Base-by-base conservation (phyloP, 1,140 invertebrate species). In the Oscheius sp. region DNA sequence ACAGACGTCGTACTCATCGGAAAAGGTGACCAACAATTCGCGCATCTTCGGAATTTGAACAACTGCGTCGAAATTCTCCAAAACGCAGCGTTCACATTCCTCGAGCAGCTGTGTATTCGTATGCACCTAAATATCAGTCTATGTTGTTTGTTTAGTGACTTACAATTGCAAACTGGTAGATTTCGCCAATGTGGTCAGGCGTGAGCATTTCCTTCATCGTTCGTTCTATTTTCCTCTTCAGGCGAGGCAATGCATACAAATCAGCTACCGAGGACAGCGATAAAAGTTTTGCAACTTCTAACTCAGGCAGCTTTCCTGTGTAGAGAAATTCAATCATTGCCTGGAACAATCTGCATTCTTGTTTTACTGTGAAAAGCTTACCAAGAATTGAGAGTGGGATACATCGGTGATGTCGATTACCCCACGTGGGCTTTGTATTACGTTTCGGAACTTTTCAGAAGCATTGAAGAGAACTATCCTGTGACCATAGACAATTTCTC, bases 151-250 rank as follows among this genome's bases (percentile, higher is more conserved):
- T 34, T 26, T 26, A 10, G 7, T 10, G 35, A 63, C 61, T 63
- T 32, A 63, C 61, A n/a, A 63, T 63, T 15, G 61, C 61, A 63
- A 63, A 63, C 61, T 63, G 61, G 23, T 63, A 63, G 20, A 63
- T 34, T 7, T 63, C 31, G 20, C 32, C 61, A 1, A 63, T 63
- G 26, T 63, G 10, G 15, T 36, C 36, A n/a, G 61, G 61, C 7
- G 32, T 63, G 10, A 63, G 15, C 7, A 63, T 13, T 36, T 34
- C 31, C 13, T 38, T 13, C 10, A 63, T 18, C 10, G 18, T 18
- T 34, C 26, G 18, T 26, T 36, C 1, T 15, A 32, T 0, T 26
- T 63, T 32, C 18, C 10, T 63, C 36, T 63, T 63, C 31, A 63
- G 20, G 20, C 32, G 10, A 0, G 61, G 29, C 61, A 63, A 63